These are phyloP conservation scores for Hipposideros armiger DNA, from an alignment of 2,113 vertebrate species.

Conservation along the genomic window DNA sequence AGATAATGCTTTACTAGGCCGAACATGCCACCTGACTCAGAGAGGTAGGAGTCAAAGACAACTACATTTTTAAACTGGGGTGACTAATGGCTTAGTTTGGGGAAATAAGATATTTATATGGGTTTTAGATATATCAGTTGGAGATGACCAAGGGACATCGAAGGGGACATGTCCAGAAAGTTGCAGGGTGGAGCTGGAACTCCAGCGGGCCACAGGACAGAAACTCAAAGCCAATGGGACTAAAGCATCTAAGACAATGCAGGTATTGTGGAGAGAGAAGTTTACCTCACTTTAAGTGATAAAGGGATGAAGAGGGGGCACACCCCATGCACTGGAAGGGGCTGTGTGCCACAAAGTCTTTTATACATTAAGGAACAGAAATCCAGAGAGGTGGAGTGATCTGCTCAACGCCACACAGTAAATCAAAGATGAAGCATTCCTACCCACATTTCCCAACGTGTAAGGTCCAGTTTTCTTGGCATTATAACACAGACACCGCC, in stretches of 20 bases:
- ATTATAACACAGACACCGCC: not conserved
- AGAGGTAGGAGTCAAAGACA: not conserved
- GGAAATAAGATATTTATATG: not conserved
- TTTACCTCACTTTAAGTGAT: not conserved
- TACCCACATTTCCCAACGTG: not conserved
- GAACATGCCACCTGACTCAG: not conserved
- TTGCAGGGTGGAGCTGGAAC: not conserved
- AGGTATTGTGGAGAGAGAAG: not conserved
- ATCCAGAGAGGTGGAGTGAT: not conserved
- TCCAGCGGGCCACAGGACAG: not conserved
- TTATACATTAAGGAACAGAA: not conserved
- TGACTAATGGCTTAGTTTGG: not conserved
- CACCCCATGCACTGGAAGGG: not conserved
- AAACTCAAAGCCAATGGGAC: not conserved
- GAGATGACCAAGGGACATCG: not conserved
- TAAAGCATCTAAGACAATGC: not conserved
- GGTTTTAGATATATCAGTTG: not conserved
- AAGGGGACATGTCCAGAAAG: not conserved
- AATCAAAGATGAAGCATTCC: not conserved
- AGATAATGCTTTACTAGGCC: not conserved
- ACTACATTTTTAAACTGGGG: not conserved
- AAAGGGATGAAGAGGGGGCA: not conserved
- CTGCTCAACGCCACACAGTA: not conserved
- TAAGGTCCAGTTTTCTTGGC: not conserved
- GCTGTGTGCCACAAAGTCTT: not conserved